A percentile compares a stretch with the other conserved stretches of the same genome.
These are phyloP conservation scores for Leptoclinus maculatus DNA, from an alignment of 2,797 vertebrate species.

Conservation along the genomic window DNA sequence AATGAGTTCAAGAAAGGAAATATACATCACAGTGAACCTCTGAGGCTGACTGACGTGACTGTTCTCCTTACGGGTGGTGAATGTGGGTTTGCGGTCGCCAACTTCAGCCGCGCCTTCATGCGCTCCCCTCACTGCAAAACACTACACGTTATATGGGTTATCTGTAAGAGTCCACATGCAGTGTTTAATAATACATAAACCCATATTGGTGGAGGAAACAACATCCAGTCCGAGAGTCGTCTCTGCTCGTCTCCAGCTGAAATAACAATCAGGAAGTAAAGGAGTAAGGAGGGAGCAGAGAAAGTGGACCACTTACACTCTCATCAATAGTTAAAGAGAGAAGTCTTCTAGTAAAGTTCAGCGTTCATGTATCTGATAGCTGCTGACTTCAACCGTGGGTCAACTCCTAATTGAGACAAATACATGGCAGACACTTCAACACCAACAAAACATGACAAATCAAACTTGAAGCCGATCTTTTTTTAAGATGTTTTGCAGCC, in stretches of 20 bases:
- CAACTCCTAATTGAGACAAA: not conserved
- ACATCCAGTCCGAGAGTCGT: conserved; percentile 55
- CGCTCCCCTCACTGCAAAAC: conserved; percentile 51
- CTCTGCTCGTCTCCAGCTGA: conserved; percentile 70
- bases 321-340: conserved; percentile 86
- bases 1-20: conserved; percentile 12
- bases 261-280: conserved; percentile 80
- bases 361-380: conserved; percentile 40
- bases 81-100: conserved; percentile 48
- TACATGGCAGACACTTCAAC: not conserved
- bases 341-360: conserved; percentile 67
- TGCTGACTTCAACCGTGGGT: conserved; percentile 37
- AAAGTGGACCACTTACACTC: conserved; percentile 83
- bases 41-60: conserved; percentile 48
- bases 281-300: conserved; percentile 53
- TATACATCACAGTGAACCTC: conserved; percentile 35
- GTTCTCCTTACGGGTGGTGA: conserved; percentile 48
- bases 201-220: conserved; percentile 50
- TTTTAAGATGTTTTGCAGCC: not conserved
- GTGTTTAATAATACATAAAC: conserved; percentile 79
- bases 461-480: not conserved
- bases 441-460: not conserved
- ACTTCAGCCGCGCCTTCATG: conserved; percentile 30
- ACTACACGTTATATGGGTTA: conserved; percentile 47
- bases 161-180: conserved; percentile 65